Evolutionary conservation across 2,113 vertebrate genomes (phyloP).

Genomic region (Muscicapa adusta): DNA sequence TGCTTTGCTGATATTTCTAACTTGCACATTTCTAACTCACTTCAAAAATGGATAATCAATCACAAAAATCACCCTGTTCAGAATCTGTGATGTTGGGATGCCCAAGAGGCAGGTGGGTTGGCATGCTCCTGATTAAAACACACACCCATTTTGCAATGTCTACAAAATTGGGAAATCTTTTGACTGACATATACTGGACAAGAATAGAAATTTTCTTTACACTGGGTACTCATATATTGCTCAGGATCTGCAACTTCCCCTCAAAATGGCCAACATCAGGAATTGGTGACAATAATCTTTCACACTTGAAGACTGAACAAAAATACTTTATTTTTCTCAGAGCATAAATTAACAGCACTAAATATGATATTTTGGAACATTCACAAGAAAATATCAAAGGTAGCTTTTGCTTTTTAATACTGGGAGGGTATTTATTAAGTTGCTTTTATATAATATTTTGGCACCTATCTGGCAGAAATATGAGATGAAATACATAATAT

Average conservation of each 20-base stretch:
- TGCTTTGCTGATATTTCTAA: neutral
- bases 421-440: neutral
- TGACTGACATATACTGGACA: neutral
- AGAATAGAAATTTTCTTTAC: neutral
- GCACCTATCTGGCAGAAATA: neutral
- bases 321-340: neutral
- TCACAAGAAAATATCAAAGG: neutral
- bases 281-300: neutral
- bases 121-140: neutral
- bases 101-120: neutral
- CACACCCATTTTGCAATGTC: neutral
- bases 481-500: neutral
- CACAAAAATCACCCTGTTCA: neutral
- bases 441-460: constrained; percentile 1
- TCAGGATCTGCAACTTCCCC: neutral
- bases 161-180: neutral
- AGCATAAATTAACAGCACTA: neutral
- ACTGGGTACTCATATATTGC: neutral
- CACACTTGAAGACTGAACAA: neutral
- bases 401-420: neutral
- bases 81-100: neutral
- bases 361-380: neutral
- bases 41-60: neutral
- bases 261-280: neutral
- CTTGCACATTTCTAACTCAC: rapidly evolving